Base-by-base conservation (phyloP, 1,140 invertebrate species). In the Aphidius ervi region DNA sequence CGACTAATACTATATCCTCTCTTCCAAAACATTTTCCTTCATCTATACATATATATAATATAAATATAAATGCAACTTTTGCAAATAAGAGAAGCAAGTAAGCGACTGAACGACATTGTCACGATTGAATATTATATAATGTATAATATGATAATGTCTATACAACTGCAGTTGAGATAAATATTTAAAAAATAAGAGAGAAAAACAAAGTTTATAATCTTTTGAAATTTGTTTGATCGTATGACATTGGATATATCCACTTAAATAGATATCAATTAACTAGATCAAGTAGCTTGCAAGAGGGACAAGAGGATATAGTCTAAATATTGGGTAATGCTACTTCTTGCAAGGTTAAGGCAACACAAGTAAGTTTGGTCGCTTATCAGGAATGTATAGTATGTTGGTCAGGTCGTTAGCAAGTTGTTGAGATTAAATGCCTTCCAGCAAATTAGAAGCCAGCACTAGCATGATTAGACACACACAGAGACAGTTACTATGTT, bases 381-480 rank as follows among this genome's bases (percentile, higher is more conserved):
- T 78, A 78, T 78, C 77, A 74, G 72, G 68, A 75, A 78, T 73
- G 75, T 75, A 74, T 75, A 76, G 69, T 72, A 67, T 74, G 72
- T 74, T 79, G 76, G 78, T 77, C 77, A 77, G 74, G 77, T 79
- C 78, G 76, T 79, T 80, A 80, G 75, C 77, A 73, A 79, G 75
- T 80, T 75, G 75, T 78, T 72, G 72, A 76, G 76, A 78, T 80
- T 78, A 78, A 80, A 78, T 78, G 76, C 75, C 73, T 74, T 68
- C 67, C 65, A 74, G 72, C 67, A 74, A 76, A 80, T 78, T 77
- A 78, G 73, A 75, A 78, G 68, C 71, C 63, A 56, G 55, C 59
- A 69, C 68, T 69, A 69, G 70, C 70, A 72, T 75, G 75, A 79
- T 79, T 78, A 78, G 70, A 58, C 67, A 49, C 55, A 54, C 23